These are phyloP conservation scores for Molanna angustata DNA, from an alignment of 2,888 invertebrate species.

Conservation along the genomic window DNA sequence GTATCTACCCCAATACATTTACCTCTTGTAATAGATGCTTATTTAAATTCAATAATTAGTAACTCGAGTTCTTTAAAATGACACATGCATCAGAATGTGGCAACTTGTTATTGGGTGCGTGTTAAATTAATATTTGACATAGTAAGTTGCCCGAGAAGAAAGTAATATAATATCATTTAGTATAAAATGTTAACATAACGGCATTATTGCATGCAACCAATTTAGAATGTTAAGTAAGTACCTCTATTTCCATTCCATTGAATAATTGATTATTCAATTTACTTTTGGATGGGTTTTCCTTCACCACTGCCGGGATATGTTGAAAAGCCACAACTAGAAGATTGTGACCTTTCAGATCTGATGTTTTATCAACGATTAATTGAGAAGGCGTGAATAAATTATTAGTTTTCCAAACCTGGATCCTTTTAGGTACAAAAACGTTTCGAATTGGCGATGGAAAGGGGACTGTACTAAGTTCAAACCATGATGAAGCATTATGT, in stretches of 20 bases:
- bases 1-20: no score
- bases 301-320: slow-evolving; percentile 65
- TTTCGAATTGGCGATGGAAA: slow-evolving; percentile 63
- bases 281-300: slow-evolving; percentile 43
- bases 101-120: no score
- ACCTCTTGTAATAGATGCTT: no score
- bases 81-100: no score
- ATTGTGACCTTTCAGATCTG: slow-evolving; percentile 56
- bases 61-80: no score
- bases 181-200: no score
- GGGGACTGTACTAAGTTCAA: slow-evolving; percentile 69
- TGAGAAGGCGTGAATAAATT: slow-evolving; percentile 55
- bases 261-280: slow-evolving; percentile 44
- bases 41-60: no score
- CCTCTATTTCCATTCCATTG: slow-evolving; percentile 69
- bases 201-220: no score
- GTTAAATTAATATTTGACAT: no score
- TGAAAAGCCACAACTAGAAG: slow-evolving; percentile 63
- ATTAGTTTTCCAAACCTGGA: slow-evolving; percentile 67
- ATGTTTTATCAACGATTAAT: slow-evolving; percentile 59
- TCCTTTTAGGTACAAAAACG: slow-evolving; percentile 57
- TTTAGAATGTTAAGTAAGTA: slow-evolving; percentile 40
- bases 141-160: no score
- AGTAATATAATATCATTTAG: no score
- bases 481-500: slow-evolving; percentile 53